phyloP scores from a whole-genome alignment of 2,888 invertebrate species.

The Amorpha juglandis region DNA sequence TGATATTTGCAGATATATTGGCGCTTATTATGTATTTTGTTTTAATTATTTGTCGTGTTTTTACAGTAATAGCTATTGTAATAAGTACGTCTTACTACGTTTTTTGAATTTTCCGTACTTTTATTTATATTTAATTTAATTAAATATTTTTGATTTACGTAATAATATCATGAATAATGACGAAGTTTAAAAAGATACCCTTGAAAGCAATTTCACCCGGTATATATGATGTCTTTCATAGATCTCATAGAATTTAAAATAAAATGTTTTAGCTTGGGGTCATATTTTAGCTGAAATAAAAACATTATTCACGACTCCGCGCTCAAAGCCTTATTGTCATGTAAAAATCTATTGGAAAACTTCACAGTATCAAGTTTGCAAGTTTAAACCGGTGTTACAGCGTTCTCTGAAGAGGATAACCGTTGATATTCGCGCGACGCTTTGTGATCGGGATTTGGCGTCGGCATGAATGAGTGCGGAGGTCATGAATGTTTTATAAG shows the following conservation, averaged over 20 bases:
- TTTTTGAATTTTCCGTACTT: too few species aligned
- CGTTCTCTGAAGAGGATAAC: constrained; percentile 37
- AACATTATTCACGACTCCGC: neutral
- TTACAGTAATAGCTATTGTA: too few species aligned
- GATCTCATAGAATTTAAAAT: neutral
- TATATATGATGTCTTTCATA: neutral
- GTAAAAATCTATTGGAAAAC: constrained; percentile 39
- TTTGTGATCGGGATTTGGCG: constrained; percentile 51
- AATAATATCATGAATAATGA: too few species aligned
- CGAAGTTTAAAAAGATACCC: too few species aligned
- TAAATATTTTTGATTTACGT: too few species aligned
- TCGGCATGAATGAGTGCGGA: constrained; percentile 73
- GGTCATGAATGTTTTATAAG: constrained; percentile 79
- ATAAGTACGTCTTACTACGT: too few species aligned
- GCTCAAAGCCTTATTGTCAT: constrained; percentile 20
- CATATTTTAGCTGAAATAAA: neutral
- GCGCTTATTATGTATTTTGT: too few species aligned
- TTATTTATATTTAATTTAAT: too few species aligned
- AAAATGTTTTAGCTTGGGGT: neutral
- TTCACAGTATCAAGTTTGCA: constrained; percentile 36
- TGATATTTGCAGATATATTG: too few species aligned
- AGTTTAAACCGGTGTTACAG: constrained; percentile 28
- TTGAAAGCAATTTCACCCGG: too few species aligned
- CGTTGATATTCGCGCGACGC: constrained; percentile 43
- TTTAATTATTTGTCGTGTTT: too few species aligned